Evolutionary conservation across 1,140 invertebrate species (phyloP).

Genomic region (Panonychus citri): DNA sequence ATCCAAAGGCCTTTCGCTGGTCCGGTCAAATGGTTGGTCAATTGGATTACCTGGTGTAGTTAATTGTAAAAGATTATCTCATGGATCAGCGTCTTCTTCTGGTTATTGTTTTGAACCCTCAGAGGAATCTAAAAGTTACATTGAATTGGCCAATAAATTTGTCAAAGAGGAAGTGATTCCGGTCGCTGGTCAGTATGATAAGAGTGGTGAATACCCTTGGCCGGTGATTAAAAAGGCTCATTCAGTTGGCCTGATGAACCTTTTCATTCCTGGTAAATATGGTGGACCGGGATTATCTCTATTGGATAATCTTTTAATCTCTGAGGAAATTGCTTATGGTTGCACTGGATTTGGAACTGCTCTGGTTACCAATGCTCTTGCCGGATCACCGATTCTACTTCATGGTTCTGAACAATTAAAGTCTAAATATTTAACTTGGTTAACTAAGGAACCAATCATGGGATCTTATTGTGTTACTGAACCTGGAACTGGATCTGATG

Average conservation of each 20-base stretch:
- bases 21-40: too few species aligned
- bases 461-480: constrained; percentile 82
- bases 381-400: constrained; percentile 58
- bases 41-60: too few species aligned
- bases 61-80: too few species aligned
- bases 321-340: constrained; percentile 29
- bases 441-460: constrained; percentile 60
- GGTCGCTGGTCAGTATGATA: constrained; percentile 65
- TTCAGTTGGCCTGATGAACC: constrained; percentile 63
- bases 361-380: constrained; percentile 28
- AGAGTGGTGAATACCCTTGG: constrained; percentile 68
- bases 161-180: constrained; percentile 74
- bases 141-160: constrained; percentile 74
- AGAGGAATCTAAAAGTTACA: constrained; percentile 58
- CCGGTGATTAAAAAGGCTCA: constrained; percentile 81
- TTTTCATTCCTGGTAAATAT: constrained; percentile 43
- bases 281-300: constrained; percentile 24
- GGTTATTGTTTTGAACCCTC: constrained; percentile 21
- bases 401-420: constrained; percentile 65
- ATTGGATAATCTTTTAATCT: constrained; percentile 23
- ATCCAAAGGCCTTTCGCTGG: too few species aligned
- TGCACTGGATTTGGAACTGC: constrained; percentile 29
- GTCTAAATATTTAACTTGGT: constrained; percentile 69
- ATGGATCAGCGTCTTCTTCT: too few species aligned
- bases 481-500: constrained; percentile 69